Conservation (phyloP, 2,888 invertebrate species). For the Drosophila lutescens region DNA sequence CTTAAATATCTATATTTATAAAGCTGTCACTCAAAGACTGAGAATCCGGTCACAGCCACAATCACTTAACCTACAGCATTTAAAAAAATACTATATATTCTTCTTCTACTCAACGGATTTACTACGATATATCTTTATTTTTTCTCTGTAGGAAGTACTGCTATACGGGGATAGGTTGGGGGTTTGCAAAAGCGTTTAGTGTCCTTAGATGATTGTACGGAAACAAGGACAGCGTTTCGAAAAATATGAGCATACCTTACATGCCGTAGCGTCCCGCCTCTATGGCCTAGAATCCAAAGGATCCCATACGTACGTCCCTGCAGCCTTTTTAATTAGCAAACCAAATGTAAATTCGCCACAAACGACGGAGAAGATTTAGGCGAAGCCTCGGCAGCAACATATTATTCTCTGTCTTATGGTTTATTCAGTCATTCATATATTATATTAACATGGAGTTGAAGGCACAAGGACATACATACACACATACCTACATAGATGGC, state of each 20-base stretch:
- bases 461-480: not conserved
- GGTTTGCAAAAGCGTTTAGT: constrained; percentile 52
- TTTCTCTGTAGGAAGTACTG: constrained; percentile 13
- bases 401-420: constrained; percentile 16
- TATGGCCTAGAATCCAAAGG: constrained; percentile 9
- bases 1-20: too few species aligned
- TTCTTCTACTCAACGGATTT: too few species aligned
- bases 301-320: not conserved
- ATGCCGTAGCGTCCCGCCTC: not conserved
- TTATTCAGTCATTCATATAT: constrained; percentile 8
- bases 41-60: too few species aligned
- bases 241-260: constrained; percentile 16
- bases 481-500: too few species aligned
- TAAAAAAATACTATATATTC: too few species aligned
- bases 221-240: constrained; percentile 26
- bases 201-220: constrained; percentile 49
- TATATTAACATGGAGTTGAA: constrained; percentile 1
- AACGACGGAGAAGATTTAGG: constrained; percentile 3
- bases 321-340: constrained; percentile 40
- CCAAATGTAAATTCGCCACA: constrained; percentile 21
- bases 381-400: constrained; percentile 2
- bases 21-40: too few species aligned
- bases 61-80: too few species aligned
- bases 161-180: constrained; percentile 7
- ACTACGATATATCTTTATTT: not conserved